Percentiles rank a stretch among this genome's conserved stretches.
phyloP scores from a whole-genome alignment of 2,113 vertebrate species.

The Maccullochella peelii region DNA sequence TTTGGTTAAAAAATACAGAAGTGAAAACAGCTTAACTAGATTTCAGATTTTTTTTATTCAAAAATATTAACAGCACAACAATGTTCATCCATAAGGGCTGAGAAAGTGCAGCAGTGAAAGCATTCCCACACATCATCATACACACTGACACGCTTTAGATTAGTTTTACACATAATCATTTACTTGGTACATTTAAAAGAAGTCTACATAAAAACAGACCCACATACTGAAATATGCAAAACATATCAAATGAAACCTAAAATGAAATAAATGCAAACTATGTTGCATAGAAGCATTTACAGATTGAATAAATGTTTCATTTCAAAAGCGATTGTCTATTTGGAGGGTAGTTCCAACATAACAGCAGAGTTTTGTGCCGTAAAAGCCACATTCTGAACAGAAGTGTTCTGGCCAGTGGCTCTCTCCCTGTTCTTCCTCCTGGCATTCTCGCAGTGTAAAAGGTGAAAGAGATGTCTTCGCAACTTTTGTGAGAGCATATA shows the following conservation, averaged over 20 bases:
- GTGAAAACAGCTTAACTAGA: not conserved
- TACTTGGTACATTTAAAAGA: not conserved
- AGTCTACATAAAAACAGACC: not conserved
- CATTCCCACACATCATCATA: not conserved
- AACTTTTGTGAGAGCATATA: slow-evolving; percentile 80
- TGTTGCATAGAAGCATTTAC: not conserved
- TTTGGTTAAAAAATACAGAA: not conserved
- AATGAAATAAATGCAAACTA: not conserved
- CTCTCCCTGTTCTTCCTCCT: not conserved
- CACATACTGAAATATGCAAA: not conserved
- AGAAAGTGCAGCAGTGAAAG: not conserved
- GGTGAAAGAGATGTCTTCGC: slow-evolving; percentile 65
- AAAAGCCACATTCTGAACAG: slow-evolving; percentile 5
- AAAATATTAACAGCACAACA: not conserved
- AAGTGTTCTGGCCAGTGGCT: not conserved
- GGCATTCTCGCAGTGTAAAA: slow-evolving; percentile 26
- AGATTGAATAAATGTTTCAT: not conserved
- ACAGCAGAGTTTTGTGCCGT: not conserved
- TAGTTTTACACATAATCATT: not conserved
- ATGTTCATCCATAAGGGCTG: not conserved
- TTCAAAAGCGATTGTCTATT: not conserved
- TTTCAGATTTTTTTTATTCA: not conserved
- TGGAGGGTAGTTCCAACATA: not conserved
- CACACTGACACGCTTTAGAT: not conserved
- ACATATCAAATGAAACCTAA: not conserved